A percentile compares a stretch with the other conserved stretches of the same genome.
phyloP scores from a whole-genome alignment of 1,140 invertebrate species.

The Eriosoma lanigerum region DNA sequence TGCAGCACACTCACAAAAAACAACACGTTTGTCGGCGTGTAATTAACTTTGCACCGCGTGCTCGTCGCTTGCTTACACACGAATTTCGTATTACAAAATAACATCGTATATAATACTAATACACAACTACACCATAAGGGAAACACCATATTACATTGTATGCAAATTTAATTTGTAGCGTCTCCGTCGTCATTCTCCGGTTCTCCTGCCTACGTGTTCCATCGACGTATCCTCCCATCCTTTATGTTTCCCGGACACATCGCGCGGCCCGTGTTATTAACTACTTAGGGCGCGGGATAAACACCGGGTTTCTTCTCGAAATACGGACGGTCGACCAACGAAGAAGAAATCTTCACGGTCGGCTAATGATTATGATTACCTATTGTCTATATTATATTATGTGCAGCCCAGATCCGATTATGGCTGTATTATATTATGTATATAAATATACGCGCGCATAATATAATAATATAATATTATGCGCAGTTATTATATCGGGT shows the following conservation, averaged over 20 bases:
- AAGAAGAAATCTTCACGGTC: constrained; percentile 16
- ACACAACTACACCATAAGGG: not conserved
- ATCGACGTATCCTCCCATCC: not conserved
- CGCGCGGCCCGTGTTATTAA: constrained; percentile 32
- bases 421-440: not conserved
- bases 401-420: constrained; percentile 34
- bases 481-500: too few species aligned
- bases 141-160: constrained; percentile 37
- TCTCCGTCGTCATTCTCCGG: not conserved
- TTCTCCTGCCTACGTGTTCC: not conserved
- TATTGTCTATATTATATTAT: too few species aligned
- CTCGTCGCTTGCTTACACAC: not conserved
- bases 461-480: not conserved
- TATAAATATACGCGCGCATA: not conserved
- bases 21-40: constrained; percentile 30
- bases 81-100: constrained; percentile 15
- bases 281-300: constrained; percentile 51
- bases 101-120: too few species aligned
- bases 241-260: constrained; percentile 14
- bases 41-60: constrained; percentile 31
- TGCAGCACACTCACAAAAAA: constrained; percentile 13
- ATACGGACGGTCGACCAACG: constrained; percentile 35
- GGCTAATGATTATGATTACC: constrained; percentile 49
- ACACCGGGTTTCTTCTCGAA: constrained; percentile 48
- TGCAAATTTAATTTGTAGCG: constrained; percentile 49